Percentiles rank a stretch among this genome's conserved stretches.
Evolutionary conservation across 1,140 invertebrate genomes (phyloP).

Genomic region (Samia ricini): DNA sequence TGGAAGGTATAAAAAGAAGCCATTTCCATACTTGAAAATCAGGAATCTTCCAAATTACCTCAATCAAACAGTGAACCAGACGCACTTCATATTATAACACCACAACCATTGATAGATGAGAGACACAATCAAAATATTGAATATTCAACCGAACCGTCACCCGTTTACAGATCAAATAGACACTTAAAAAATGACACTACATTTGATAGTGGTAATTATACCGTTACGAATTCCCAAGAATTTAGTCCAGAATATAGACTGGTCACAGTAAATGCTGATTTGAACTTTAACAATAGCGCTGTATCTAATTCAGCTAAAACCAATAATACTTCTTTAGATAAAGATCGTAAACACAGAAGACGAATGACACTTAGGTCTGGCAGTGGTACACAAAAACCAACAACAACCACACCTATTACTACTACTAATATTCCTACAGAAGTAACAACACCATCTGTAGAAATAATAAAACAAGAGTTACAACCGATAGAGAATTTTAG

Average conservation of each 20-base stretch:
- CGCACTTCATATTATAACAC: slow-evolving; percentile 50
- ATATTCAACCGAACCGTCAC: slow-evolving; percentile 34
- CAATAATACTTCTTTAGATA: slow-evolving; percentile 5
- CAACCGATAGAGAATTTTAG: slow-evolving; percentile 36
- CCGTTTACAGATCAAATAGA: slow-evolving; percentile 58
- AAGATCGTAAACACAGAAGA: slow-evolving; percentile 49
- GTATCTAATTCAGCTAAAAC: slow-evolving; percentile 25
- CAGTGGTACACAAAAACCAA: slow-evolving; percentile 10
- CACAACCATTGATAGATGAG: slow-evolving; percentile 55
- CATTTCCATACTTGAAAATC: slow-evolving; percentile 69
- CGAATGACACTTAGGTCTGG: slow-evolving; percentile 44
- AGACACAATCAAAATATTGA: slow-evolving; percentile 45
- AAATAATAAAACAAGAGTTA: slow-evolving; percentile 53
- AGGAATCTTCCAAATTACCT: slow-evolving; percentile 36
- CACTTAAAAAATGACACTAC: slow-evolving; percentile 24
- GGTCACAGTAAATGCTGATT: slow-evolving; percentile 44
- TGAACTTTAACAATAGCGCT: slow-evolving; percentile 26
- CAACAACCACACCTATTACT: slow-evolving; percentile 23
- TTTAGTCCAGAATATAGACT: slow-evolving; percentile 36
- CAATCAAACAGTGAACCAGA: slow-evolving; percentile 19
- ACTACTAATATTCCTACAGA: slow-evolving; percentile 22
- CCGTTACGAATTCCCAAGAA: slow-evolving; percentile 22
- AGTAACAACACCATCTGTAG: slow-evolving; percentile 31
- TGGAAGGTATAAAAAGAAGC: slow-evolving; percentile 71
- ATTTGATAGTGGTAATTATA: slow-evolving; percentile 9